Conservation (phyloP, 2,888 invertebrate genomes). For the Cerceris rybyensis region DNA sequence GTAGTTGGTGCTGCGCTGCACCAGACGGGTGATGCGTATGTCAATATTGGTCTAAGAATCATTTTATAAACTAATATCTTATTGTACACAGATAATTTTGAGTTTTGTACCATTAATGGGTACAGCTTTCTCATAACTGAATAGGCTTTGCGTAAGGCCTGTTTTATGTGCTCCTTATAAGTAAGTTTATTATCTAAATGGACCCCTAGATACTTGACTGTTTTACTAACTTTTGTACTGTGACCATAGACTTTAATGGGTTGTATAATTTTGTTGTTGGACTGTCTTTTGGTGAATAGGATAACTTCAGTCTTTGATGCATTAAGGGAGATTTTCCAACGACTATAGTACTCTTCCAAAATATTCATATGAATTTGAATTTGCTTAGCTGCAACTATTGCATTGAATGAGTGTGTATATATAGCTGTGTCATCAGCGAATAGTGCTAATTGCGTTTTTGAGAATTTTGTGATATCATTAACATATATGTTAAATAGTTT, state of each 20-base stretch:
- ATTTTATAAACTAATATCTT: slow-evolving; percentile 15
- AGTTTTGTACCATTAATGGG: slow-evolving; percentile 4
- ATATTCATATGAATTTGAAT: slow-evolving; percentile 22
- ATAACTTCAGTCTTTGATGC: slow-evolving; percentile 10
- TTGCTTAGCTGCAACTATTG: slow-evolving; percentile 51
- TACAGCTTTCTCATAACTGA: slow-evolving; percentile 5
- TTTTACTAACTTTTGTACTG: background rate
- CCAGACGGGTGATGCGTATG: slow-evolving; percentile 17
- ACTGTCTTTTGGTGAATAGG: background rate
- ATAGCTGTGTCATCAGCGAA: slow-evolving; percentile 59
- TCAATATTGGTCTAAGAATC: slow-evolving; percentile 18
- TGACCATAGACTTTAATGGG: background rate
- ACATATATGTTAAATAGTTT: slow-evolving; percentile 56
- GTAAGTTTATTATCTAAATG: background rate
- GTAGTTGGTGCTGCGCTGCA: background rate
- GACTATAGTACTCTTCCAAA: slow-evolving; percentile 19
- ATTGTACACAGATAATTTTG: no score
- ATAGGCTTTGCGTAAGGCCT: slow-evolving; percentile 6
- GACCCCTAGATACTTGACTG: slow-evolving; percentile 11
- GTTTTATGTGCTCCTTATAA: background rate
- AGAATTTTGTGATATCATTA: slow-evolving; percentile 48
- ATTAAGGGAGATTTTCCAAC: slow-evolving; percentile 24
- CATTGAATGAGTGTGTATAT: slow-evolving; percentile 54
- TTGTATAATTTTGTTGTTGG: background rate
- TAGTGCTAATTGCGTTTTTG: slow-evolving; percentile 41